These are phyloP conservation scores for Eurosta solidaginis DNA, from an alignment of 1,140 invertebrate species.

Conservation along the genomic window DNA sequence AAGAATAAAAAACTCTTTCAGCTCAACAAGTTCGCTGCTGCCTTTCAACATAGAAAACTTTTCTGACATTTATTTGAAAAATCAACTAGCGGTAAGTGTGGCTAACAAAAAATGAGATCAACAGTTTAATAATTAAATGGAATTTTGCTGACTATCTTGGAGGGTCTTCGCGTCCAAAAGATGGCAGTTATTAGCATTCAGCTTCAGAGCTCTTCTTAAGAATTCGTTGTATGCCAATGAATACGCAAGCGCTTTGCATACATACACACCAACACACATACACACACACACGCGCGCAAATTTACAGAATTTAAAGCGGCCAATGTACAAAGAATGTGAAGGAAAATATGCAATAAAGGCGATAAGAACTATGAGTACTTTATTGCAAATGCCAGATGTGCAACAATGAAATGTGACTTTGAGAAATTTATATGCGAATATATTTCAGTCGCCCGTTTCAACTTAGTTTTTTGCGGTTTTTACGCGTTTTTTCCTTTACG, in stretches of 20 bases:
- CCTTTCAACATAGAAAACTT: neutral
- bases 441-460: neutral
- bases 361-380: neutral
- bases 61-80: neutral
- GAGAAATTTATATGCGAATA: too few species aligned
- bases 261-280: too few species aligned
- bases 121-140: neutral
- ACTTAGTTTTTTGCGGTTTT: neutral
- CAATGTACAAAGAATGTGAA: too few species aligned
- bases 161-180: neutral
- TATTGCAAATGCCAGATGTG: neutral
- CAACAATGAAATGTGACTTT: too few species aligned
- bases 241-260: neutral
- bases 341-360: neutral
- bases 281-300: too few species aligned
- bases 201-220: neutral
- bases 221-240: neutral
- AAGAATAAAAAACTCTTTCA: neutral
- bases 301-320: neutral
- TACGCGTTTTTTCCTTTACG: neutral
- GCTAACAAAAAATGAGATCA: neutral
- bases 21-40: too few species aligned
- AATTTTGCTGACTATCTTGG: conserved; percentile 10
- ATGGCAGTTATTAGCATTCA: conserved; percentile 8
- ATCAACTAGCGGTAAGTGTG: neutral